Conservation (phyloP, 2,888 invertebrate genomes). For the Tipula helvola region DNA sequence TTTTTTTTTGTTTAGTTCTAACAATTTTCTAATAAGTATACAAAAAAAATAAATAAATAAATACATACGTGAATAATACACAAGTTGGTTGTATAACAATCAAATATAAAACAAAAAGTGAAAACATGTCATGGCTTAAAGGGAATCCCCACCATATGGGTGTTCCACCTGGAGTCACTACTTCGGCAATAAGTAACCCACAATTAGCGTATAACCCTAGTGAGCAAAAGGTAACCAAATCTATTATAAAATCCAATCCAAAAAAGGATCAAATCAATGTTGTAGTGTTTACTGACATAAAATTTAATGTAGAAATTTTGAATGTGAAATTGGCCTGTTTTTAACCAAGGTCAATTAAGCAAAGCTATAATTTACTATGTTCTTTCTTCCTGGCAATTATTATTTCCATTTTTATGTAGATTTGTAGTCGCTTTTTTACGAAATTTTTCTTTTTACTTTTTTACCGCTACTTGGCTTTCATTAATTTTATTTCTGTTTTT, state of each 20-base stretch:
- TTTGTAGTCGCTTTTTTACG: background rate
- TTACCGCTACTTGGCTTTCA: background rate
- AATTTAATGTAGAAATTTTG: background rate
- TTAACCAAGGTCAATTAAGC: background rate
- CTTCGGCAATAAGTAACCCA: background rate
- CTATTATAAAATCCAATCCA: background rate
- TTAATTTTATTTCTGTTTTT: background rate
- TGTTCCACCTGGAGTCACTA: background rate
- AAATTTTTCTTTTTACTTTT: background rate
- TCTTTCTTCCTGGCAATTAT: background rate
- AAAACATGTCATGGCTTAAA: constrained; percentile 9
- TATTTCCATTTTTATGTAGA: background rate
- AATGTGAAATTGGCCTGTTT: background rate
- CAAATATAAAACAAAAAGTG: background rate
- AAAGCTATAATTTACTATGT: background rate
- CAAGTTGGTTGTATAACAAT: background rate
- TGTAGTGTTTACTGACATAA: background rate
- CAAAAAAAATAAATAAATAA: background rate
- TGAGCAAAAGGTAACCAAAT: constrained; percentile 4
- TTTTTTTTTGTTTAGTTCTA: background rate
- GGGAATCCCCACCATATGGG: background rate
- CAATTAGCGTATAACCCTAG: background rate
- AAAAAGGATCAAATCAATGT: background rate
- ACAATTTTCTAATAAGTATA: background rate
- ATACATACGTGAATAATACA: background rate